Evolutionary conservation across 2,888 invertebrate species (phyloP).

Genomic region (Agrotis exclamationis): DNA sequence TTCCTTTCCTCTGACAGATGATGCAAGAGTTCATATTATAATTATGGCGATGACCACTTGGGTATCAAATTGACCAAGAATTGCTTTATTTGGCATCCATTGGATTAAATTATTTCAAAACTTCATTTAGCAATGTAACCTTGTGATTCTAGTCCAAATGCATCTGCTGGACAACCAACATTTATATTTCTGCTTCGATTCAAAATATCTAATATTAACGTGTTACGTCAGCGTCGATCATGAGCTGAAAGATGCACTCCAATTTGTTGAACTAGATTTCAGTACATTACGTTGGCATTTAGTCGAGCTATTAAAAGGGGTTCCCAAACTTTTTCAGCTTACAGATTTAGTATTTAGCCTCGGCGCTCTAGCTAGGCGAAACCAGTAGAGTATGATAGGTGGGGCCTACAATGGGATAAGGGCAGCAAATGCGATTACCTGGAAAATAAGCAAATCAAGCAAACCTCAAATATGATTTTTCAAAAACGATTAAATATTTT

Average conservation of each 20-base stretch:
- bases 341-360: too few species aligned
- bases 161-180: background rate
- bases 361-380: too few species aligned
- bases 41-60: too few species aligned
- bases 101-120: too few species aligned
- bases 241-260: constrained; percentile 14
- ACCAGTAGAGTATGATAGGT: too few species aligned
- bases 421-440: too few species aligned
- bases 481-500: too few species aligned
- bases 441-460: too few species aligned
- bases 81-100: background rate
- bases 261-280: background rate
- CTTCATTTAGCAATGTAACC: background rate
- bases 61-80: background rate
- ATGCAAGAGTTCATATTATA: background rate
- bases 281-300: background rate
- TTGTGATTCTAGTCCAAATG: background rate
- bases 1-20: background rate
- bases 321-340: too few species aligned
- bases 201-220: constrained; percentile 26
- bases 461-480: too few species aligned
- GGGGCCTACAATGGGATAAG: too few species aligned
- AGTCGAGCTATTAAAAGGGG: too few species aligned
- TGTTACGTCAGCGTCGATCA: constrained; percentile 29
- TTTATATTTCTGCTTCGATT: background rate